Percentiles rank a stretch among this genome's conserved stretches.
Evolutionary conservation across 2,113 vertebrate genomes (phyloP).

Genomic region (Naja naja): DNA sequence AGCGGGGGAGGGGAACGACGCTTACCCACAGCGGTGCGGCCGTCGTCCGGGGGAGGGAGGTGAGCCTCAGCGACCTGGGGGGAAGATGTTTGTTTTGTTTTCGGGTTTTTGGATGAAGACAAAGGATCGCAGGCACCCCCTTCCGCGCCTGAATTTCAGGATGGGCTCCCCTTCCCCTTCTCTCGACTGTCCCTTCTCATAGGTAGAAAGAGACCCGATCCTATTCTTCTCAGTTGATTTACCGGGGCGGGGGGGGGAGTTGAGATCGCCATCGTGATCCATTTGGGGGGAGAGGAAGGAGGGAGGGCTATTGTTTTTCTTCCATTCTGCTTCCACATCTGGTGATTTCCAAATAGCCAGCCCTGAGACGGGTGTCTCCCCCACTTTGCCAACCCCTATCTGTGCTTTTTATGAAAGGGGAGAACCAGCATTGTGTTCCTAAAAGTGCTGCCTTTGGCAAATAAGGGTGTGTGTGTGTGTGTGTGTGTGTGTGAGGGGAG

Average conservation of each 20-base stretch:
- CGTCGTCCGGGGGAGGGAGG: neutral
- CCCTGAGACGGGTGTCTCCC: neutral
- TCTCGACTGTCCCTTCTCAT: no score
- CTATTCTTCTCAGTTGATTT: neutral
- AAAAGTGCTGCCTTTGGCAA: conserved; percentile 1
- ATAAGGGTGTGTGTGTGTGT: conserved; percentile 22
- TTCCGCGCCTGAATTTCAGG: neutral
- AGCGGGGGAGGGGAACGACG: conserved; percentile 47
- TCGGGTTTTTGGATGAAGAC: neutral
- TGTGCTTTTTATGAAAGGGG: neutral
- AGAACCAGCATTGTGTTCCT: neutral
- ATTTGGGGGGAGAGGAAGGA: neutral
- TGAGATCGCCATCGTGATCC: neutral
- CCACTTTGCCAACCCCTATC: neutral
- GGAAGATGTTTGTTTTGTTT: neutral
- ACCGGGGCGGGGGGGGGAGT: neutral
- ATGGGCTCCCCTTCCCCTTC: neutral
- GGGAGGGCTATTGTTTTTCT: neutral
- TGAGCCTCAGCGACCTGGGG: neutral
- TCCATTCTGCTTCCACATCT: neutral
- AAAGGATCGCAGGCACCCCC: neutral
- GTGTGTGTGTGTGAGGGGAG: neutral
- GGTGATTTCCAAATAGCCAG: neutral
- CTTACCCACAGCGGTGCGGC: neutral
- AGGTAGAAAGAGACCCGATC: neutral